Evolutionary conservation across 2,888 invertebrate genomes (phyloP), one percentile per base, ranked within the genome.

Genomic region (Lathronympha strigana): DNA sequence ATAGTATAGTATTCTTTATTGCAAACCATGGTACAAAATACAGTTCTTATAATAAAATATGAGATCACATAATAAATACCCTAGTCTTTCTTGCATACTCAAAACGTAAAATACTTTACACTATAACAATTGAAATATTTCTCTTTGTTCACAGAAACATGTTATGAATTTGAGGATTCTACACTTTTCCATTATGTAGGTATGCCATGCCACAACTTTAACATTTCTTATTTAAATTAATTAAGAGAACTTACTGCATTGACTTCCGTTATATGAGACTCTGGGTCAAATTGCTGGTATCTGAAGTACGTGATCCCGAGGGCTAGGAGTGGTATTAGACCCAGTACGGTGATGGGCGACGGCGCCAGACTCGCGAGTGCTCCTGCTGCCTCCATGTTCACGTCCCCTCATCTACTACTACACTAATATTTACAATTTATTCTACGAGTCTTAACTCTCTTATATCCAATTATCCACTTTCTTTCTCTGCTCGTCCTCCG

Each of bases 211-310:
- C n/a, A n/a, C n/a, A n/a, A n/a, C n/a, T n/a, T n/a, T n/a, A n/a
- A n/a, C n/a, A 11, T 33, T 11, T 2, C 13, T 38, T 4, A 38
- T 15, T n/a, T 38, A 11, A 33, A 38, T 38, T 21, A 43, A 43
- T 19, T 19, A 11, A 43, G 1, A 36, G 13, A 55, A 93, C 93
- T 94, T 90, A 97, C 96, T 91, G 94, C 90, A 84, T 93, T 92
- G 67, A 94, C 93, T 82, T 97, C 95, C 73, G 93, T 92, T 63
- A 96, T 94, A 81, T 95, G 95, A 28, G 95, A 94, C 87, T 97
- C 97, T 68, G 97, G 97, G 88, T 97, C 97, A 77, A 94, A 93
- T 78, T 94, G 94, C 83, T 95, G 94, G 91, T 97, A 97, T 79
- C 95, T 94, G 93, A 96, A 95, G 84, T 95, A 95, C 75, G 96